phyloP scores from a whole-genome alignment of 2,113 vertebrate species.

The Ondatra zibethicus region DNA sequence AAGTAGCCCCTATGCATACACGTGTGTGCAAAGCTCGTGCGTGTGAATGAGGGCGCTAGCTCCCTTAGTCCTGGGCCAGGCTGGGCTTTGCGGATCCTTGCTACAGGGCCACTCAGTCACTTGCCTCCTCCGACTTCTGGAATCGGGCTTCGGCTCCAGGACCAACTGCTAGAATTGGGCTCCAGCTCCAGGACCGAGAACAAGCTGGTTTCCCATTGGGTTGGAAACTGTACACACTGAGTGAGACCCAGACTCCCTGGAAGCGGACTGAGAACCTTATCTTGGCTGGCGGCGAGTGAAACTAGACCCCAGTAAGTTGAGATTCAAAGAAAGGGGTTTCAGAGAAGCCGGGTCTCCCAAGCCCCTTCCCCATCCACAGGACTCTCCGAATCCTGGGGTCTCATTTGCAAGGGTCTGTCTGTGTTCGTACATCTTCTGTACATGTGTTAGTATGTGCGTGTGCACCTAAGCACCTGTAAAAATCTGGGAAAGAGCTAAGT shows the following conservation, averaged over 20 bases:
- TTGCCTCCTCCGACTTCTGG: background rate
- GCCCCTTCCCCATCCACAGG: background rate
- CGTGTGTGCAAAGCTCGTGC: no score
- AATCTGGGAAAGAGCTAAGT: background rate
- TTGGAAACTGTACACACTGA: background rate
- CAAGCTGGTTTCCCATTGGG: background rate
- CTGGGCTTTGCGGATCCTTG: background rate
- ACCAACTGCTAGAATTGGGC: background rate
- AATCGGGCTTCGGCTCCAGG: background rate
- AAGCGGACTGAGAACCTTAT: background rate
- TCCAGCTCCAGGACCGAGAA: background rate
- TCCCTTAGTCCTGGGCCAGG: background rate
- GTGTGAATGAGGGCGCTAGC: background rate
- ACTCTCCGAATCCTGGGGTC: background rate
- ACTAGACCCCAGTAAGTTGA: background rate
- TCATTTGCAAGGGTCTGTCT: background rate
- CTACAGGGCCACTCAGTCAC: accelerated
- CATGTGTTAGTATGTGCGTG: background rate
- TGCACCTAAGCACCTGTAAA: constrained; percentile 11
- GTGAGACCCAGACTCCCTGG: background rate
- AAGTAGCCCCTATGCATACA: background rate
- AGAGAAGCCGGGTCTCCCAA: background rate
- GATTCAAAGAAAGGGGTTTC: background rate
- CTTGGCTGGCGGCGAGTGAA: accelerated
- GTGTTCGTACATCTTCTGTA: background rate